Base-by-base conservation (phyloP, 2,888 invertebrate genomes). In the Melanchra persicariae region DNA sequence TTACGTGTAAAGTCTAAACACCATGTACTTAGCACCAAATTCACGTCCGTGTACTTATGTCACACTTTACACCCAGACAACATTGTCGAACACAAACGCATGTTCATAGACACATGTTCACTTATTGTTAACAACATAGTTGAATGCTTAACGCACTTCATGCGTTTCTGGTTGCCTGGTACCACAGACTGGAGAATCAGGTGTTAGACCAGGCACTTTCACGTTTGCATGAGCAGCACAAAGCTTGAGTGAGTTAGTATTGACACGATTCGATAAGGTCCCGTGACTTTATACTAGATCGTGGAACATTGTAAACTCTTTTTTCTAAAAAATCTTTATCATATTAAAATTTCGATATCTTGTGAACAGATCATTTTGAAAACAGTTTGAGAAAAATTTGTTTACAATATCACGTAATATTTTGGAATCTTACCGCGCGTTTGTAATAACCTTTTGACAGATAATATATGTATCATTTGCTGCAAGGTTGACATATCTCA, bases 101-200 rank as follows among this genome's bases (percentile, higher is more conserved):
- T 57, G 61, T 71, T 45, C 57, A 61, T 57, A n/a, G 54, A 43
- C 59, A 47, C 26, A 15, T 12, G 40, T n/a, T 61, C 55, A 70
- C 30, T 40, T 40, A 68, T 70, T 43, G 57, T 78, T 63, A 26
- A 59, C 37, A 58, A 51, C 47, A 24, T 1, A 10, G 60, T 77
- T 49, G 34, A 22, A 54, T 19, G 58, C 37, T 61, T 52, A 45
- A 40, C 26, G 34, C 51, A 71, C 72, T 57, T 52, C n/a, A 51
- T 71, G 45, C 17, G 45, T 62, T 78, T 37, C 79, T 75, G 72
- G 43, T 78, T 22, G 37, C 61, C 61, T 62, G 22, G 79, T 71
- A 22, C 22, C 52, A 37, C n/a, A 9, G 24, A 12, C 34, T 52
- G 10, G 17, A 6, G 17, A 47, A 47, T 26, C 55, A 17, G 22